These are phyloP conservation scores for Ophion obscuratus DNA, from an alignment of 2,888 invertebrate genomes.

Conservation along the genomic window DNA sequence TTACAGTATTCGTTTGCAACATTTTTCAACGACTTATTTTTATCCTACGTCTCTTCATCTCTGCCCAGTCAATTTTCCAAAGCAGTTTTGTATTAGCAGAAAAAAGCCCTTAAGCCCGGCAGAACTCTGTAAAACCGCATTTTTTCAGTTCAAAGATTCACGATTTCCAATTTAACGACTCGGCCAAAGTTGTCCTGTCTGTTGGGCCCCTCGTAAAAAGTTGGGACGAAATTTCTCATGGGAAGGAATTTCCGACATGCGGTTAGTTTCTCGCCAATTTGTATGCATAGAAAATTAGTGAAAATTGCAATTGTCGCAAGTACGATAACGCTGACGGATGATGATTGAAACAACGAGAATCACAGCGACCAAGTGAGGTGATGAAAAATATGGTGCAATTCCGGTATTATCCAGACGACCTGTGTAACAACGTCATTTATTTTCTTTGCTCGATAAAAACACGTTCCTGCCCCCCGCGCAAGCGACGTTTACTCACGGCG, in stretches of 20 bases:
- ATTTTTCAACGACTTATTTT: too few relatives aligned
- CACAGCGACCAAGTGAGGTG: not conserved
- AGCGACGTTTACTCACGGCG: conserved; percentile 8
- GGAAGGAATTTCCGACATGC: not conserved
- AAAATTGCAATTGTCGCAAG: not conserved
- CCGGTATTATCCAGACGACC: not conserved
- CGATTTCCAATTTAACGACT: not conserved
- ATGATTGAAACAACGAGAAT: not conserved
- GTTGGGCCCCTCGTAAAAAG: not conserved
- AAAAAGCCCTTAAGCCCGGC: too few relatives aligned
- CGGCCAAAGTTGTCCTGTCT: not conserved
- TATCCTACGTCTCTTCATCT: too few relatives aligned
- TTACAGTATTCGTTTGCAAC: too few relatives aligned
- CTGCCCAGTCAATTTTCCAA: too few relatives aligned
- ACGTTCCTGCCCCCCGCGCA: conserved; percentile 5
- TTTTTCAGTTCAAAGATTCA: not conserved
- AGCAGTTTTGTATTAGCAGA: too few relatives aligned
- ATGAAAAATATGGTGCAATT: not conserved
- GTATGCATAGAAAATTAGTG: not conserved
- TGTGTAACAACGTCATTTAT: not conserved
- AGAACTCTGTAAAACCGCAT: too few relatives aligned
- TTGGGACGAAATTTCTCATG: not conserved
- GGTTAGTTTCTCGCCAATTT: not conserved
- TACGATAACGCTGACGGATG: not conserved
- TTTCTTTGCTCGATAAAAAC: not conserved